Conservation (phyloP, 2,113 vertebrate species). For the Mionectes macconnelli region DNA sequence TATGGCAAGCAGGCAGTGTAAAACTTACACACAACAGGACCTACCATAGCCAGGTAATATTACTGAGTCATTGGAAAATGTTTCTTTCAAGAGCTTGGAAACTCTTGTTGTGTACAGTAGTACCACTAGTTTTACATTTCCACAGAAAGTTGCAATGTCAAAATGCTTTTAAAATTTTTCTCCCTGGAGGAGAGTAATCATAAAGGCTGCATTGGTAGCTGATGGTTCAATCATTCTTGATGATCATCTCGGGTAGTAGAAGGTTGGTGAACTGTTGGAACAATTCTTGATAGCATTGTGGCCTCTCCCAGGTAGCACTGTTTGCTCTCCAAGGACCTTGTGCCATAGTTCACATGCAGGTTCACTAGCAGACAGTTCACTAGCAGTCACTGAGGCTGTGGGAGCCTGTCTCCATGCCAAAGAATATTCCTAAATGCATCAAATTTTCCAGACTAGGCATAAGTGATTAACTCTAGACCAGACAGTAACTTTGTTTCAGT, state of each 20-base stretch:
- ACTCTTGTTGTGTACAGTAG: neutral
- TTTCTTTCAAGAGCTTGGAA: neutral
- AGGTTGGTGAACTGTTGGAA: neutral
- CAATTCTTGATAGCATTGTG: neutral
- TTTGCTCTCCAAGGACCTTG: neutral
- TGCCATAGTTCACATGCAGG: neutral
- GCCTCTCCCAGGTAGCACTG: neutral
- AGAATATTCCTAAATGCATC: neutral
- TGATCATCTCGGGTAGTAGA: neutral
- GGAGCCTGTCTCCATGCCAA: neutral
- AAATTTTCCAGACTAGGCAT: neutral
- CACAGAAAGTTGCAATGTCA: neutral
- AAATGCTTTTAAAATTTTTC: neutral
- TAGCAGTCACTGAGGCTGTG: neutral
- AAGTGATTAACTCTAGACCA: neutral
- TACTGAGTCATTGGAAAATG: neutral
- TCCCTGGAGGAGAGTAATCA: neutral
- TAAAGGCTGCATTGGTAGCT: neutral
- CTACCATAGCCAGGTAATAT: neutral
- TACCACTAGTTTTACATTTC: neutral
- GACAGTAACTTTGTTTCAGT: neutral
- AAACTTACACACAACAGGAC: neutral
- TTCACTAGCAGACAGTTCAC: neutral
- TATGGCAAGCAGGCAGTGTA: neutral
- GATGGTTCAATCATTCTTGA: neutral